Conservation (phyloP, 2,113 vertebrate species). For the Notothenia coriiceps region DNA sequence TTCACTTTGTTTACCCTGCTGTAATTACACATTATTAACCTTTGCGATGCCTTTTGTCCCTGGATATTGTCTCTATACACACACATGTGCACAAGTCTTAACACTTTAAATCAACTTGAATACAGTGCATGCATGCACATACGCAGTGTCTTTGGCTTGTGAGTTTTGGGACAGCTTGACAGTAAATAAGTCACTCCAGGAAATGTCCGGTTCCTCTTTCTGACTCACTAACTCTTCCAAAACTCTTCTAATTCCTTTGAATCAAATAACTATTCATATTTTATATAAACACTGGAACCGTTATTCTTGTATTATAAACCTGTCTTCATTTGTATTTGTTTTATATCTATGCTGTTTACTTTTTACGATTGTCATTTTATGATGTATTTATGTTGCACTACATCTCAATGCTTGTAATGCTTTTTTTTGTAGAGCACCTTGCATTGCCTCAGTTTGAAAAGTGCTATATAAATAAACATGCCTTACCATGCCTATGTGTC, state of each 20-base stretch:
- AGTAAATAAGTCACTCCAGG: conserved; percentile 22
- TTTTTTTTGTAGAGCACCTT: too few species aligned
- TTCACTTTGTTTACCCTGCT: conserved; percentile 3
- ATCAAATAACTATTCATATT: too few species aligned
- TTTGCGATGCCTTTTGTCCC: background rate
- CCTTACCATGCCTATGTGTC: background rate
- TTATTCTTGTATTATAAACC: too few species aligned
- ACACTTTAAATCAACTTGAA: conserved; percentile 2
- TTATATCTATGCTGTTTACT: too few species aligned
- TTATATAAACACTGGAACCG: too few species aligned
- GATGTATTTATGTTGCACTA: too few species aligned
- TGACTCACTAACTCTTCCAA: conserved; percentile 6
- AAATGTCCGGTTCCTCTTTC: conserved; percentile 50
- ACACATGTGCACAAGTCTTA: background rate
- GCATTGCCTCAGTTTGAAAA: too few species aligned
- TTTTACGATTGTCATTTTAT: too few species aligned
- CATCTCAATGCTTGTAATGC: too few species aligned
- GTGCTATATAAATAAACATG: too few species aligned
- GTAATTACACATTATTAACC: background rate
- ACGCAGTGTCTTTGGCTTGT: conserved; percentile 28
- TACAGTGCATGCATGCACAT: conserved; percentile 17
- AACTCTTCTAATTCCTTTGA: too few species aligned
- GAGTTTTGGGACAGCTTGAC: conserved; percentile 33
- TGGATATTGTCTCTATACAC: background rate
- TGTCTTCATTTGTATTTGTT: too few species aligned